Conservation (phyloP, 1,140 invertebrate genomes). For the Cydia pomonella region DNA sequence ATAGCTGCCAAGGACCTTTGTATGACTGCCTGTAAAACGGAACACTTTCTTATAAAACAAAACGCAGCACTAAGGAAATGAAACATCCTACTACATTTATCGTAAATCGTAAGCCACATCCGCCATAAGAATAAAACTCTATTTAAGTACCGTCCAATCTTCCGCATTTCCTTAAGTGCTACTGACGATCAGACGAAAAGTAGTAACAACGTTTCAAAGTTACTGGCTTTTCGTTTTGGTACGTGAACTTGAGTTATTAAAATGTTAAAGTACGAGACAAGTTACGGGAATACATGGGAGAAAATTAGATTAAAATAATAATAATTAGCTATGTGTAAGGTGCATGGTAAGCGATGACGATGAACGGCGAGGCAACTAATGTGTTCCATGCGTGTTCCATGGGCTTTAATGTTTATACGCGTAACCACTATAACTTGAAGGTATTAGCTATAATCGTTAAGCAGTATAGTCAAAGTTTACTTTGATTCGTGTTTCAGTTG, state of each 20-base stretch:
- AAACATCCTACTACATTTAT: background rate
- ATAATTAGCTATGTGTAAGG: too few relatives aligned
- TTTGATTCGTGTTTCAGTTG: too few relatives aligned
- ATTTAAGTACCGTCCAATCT: background rate
- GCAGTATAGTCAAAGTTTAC: too few relatives aligned
- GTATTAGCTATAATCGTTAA: too few relatives aligned
- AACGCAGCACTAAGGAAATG: background rate
- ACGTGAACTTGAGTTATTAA: background rate
- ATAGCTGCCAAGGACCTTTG: background rate
- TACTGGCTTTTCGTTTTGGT: background rate
- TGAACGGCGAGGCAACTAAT: too few relatives aligned
- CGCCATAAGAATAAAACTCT: constrained; percentile 9
- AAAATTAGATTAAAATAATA: too few relatives aligned
- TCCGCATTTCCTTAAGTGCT: constrained; percentile 7
- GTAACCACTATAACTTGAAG: too few relatives aligned
- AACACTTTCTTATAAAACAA: background rate
- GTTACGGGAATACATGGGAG: background rate
- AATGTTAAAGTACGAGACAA: background rate
- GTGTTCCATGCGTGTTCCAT: too few relatives aligned
- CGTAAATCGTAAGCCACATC: background rate
- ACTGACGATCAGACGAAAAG: constrained; percentile 9
- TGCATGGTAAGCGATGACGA: too few relatives aligned
- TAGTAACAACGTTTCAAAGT: background rate
- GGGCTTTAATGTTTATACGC: too few relatives aligned
- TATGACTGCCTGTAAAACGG: background rate